Conservation (phyloP, 2,113 vertebrate species). For the Eidolon helvum region DNA sequence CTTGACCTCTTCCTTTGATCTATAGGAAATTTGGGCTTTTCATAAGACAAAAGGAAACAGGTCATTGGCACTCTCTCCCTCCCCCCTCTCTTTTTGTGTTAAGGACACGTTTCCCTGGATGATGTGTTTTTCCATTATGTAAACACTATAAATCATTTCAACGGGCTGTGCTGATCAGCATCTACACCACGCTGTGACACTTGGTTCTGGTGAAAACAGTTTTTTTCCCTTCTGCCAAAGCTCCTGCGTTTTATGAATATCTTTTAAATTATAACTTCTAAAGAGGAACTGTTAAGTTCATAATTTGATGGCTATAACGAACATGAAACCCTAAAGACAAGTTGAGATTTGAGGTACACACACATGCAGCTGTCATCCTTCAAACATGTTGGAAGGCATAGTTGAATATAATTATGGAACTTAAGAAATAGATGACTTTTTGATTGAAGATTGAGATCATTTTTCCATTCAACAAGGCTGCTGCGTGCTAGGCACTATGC, state of each 20-base stretch:
- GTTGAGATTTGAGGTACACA: background rate
- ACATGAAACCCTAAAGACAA: background rate
- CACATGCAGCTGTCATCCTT: background rate
- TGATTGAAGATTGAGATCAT: background rate
- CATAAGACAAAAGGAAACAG: rapidly evolving
- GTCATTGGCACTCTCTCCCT: background rate
- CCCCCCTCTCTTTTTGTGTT: background rate
- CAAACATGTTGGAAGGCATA: background rate
- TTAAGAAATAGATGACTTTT: background rate
- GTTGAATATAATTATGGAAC: background rate
- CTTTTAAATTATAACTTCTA: constrained; percentile 7
- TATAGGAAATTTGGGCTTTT: background rate
- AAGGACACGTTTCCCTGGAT: rapidly evolving
- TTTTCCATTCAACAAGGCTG: background rate
- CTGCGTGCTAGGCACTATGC: too few relatives aligned
- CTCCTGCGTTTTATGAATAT: background rate
- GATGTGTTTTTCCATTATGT: background rate
- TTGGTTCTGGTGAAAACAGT: constrained; percentile 7
- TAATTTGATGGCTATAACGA: background rate
- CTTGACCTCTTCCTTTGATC: background rate
- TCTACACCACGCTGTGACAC: background rate
- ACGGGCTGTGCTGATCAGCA: background rate
- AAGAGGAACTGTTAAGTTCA: background rate
- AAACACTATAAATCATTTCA: constrained; percentile 18
- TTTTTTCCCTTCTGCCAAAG: constrained; percentile 37